Evolutionary conservation across 2,888 invertebrate species (phyloP).

Genomic region (Rhorus exstirpatorius): DNA sequence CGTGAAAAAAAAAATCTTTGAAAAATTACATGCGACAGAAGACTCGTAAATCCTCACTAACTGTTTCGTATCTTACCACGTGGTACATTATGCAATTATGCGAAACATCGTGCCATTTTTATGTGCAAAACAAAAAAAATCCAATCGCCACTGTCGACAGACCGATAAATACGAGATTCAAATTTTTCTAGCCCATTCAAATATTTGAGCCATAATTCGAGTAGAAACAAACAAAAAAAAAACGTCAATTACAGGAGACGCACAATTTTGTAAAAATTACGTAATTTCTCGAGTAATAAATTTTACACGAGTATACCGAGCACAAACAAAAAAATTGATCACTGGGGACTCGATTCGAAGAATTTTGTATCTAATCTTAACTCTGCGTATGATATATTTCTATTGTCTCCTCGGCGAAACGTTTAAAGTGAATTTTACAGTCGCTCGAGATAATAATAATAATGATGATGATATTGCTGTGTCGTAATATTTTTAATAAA

Average conservation of each 20-base stretch:
- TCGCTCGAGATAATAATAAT: conserved; percentile 23
- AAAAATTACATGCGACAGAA: too few relatives aligned
- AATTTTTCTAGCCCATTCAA: too few relatives aligned
- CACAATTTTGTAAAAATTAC: neutral
- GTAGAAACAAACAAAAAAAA: neutral
- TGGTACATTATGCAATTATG: too few relatives aligned
- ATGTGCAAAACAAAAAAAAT: conserved; percentile 1
- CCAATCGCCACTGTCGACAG: neutral
- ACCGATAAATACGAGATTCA: neutral
- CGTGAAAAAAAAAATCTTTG: too few relatives aligned
- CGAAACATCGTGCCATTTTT: too few relatives aligned
- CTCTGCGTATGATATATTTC: neutral
- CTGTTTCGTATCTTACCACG: too few relatives aligned
- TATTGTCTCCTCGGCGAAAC: neutral
- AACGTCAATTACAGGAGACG: too few relatives aligned
- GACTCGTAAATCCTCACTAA: too few relatives aligned
- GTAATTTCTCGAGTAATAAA: neutral
- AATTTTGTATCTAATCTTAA: conserved; percentile 57
- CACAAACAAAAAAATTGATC: neutral
- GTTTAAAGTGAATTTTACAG: too few relatives aligned
- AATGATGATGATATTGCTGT: too few relatives aligned
- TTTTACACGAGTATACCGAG: conserved; percentile 4
- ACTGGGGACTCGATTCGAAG: neutral
- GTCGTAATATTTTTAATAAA: conserved; percentile 10
- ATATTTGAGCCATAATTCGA: neutral